phyloP scores from a whole-genome alignment of 2,113 vertebrate genomes.

The Embiotoca jacksoni region DNA sequence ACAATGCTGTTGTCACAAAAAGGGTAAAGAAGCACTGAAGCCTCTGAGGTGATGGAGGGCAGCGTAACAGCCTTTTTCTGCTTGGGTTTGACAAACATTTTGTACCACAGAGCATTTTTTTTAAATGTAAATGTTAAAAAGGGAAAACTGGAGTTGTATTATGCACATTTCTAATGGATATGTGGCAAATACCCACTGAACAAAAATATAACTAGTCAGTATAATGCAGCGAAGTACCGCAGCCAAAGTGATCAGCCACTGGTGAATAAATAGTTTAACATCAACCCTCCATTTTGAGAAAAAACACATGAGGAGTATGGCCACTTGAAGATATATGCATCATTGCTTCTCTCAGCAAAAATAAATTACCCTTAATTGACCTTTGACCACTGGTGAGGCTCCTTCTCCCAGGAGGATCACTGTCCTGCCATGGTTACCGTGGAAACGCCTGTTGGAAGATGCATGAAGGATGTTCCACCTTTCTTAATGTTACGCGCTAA shows the following conservation, averaged over 20 bases:
- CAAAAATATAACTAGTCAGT: not conserved
- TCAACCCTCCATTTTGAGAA: not conserved
- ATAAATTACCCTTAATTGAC: slow-evolving; percentile 79
- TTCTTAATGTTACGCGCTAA: not conserved
- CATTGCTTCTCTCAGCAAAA: slow-evolving; percentile 57
- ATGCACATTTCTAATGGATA: slow-evolving; percentile 17
- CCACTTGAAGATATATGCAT: slow-evolving; percentile 46
- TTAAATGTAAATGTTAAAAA: not conserved
- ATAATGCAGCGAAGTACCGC: not conserved
- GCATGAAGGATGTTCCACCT: slow-evolving; percentile 17
- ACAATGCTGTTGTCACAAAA: slow-evolving; percentile 27
- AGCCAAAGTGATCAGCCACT: slow-evolving; percentile 5
- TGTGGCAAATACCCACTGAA: slow-evolving; percentile 13
- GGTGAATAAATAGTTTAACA: slow-evolving; percentile 11
- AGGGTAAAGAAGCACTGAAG: slow-evolving; percentile 20
- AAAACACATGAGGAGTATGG: slow-evolving; percentile 17
- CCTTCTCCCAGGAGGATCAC: slow-evolving; percentile 45
- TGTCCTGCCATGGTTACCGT: slow-evolving; percentile 72
- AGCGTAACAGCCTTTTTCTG: slow-evolving; percentile 7
- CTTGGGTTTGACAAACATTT: not conserved
- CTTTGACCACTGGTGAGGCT: slow-evolving; percentile 64
- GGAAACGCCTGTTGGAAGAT: slow-evolving; percentile 66
- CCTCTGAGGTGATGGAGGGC: slow-evolving; percentile 5
- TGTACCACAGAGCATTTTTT: not conserved
- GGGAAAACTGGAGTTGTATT: not conserved